Evolutionary conservation across 1,140 invertebrate genomes (phyloP), one percentile per base, ranked within the genome.

Genomic region (Brachionus rubens): DNA sequence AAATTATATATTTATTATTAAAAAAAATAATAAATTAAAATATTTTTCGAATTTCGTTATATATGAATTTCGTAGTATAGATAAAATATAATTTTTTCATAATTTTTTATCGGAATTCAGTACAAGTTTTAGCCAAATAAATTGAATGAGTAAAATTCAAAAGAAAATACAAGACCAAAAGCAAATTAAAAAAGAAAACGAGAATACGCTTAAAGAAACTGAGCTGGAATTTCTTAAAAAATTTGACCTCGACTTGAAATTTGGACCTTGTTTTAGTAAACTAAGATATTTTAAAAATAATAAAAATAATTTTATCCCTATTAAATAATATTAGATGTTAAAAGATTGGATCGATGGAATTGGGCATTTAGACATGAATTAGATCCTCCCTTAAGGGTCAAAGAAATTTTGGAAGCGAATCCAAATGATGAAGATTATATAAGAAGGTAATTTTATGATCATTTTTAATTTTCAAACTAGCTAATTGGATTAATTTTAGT

Each of bases 321-420:
- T 46, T 7, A 14, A 46, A 16, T 3, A 14, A 46, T 7, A 7
- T 14, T 46, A 46, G 56, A 62, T 62, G 56, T 62, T 21, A 62
- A 62, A 40, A 36, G 56, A 36, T 40, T 62, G 1, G 56, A 62
- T n/a, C 36, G 56, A 62, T 62, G 56, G 56, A 62, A 62, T 40
- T 62, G 56, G 56, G 56, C 56, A 19, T 1, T 19, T 12, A 62
- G 56, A 41, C 56, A 62, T 62, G 56, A 41, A 40, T 21, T 62
- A 21, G 10, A 62, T 40, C 56, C 56, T 9, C 56, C 56, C 16
- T n/a, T 19, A 16, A 24, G n/a, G 1, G 56, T 62, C 10, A 62
- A 62, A 62, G 21, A 62, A 62, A 40, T 62, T 12, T 19, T 62
- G 16, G 56, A 62, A 40, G 16, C n/a, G 16, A 30, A 62, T 21